These are phyloP conservation scores for Cygnus buccinator DNA, from an alignment of 2,113 vertebrate genomes.

Conservation along the genomic window DNA sequence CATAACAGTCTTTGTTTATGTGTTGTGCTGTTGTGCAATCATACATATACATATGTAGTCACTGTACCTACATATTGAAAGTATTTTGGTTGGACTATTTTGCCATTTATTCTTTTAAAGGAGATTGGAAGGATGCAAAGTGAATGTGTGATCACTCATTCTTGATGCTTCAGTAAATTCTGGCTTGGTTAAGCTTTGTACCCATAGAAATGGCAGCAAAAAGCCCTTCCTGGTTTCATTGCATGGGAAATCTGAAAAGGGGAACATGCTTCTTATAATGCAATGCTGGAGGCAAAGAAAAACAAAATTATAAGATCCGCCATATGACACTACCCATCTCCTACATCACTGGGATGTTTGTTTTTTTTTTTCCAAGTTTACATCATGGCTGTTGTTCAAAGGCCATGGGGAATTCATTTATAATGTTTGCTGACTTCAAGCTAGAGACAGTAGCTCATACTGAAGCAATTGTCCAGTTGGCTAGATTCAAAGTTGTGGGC, in stretches of 20 bases:
- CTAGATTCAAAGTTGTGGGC: background rate
- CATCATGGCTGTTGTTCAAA: background rate
- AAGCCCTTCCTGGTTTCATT: background rate
- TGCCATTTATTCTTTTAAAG: background rate
- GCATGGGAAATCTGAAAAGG: background rate
- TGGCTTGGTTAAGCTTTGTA: background rate
- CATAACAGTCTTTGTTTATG: fast-evolving
- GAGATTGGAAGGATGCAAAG: background rate
- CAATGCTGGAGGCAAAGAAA: background rate
- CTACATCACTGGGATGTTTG: background rate
- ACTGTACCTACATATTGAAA: background rate
- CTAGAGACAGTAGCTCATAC: background rate
- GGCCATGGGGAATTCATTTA: background rate
- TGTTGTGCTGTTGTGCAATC: background rate
- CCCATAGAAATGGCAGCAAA: background rate
- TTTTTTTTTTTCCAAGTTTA: background rate
- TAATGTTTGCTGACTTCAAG: background rate
- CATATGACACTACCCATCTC: background rate
- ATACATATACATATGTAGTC: background rate
- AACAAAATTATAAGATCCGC: background rate
- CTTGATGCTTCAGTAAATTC: background rate
- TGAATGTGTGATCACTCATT: background rate
- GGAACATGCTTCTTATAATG: background rate
- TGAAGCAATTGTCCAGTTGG: background rate
- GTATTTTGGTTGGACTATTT: background rate